A percentile compares a stretch with the other conserved stretches of the same genome.
Evolutionary conservation across 2,113 vertebrate genomes (phyloP).

Genomic region (Cisticola juncidis): DNA sequence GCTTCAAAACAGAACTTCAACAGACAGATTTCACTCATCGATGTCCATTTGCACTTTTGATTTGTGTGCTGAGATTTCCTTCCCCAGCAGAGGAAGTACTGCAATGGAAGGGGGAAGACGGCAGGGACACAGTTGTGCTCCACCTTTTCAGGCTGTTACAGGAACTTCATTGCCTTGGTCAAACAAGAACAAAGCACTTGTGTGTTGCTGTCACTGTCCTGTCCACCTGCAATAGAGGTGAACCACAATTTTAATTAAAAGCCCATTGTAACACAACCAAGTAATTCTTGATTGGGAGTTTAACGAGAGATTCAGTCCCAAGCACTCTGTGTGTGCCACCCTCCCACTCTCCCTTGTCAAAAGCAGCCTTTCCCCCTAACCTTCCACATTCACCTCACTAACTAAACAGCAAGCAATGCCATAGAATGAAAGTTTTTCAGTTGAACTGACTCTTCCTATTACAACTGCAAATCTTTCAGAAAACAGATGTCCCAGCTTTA

Average conservation of each 20-base stretch:
- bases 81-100: not conserved
- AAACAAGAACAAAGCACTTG: slow-evolving; percentile 25
- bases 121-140: not conserved
- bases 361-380: not conserved
- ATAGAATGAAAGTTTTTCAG: rapidly evolving
- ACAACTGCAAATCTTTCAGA: not conserved
- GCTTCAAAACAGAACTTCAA: not conserved
- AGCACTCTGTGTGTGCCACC: slow-evolving; percentile 9
- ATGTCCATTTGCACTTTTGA: not conserved
- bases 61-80: not conserved
- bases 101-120: not conserved
- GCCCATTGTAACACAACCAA: slow-evolving; percentile 62
- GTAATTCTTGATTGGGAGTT: slow-evolving; percentile 74
- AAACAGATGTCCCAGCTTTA: not conserved
- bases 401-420: rapidly evolving
- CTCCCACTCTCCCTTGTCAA: not conserved
- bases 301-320: slow-evolving; percentile 77
- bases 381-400: not conserved
- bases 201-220: slow-evolving; percentile 46
- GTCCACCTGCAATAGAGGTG: slow-evolving; percentile 44
- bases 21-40: not conserved
- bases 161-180: not conserved
- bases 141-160: not conserved
- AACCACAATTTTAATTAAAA: slow-evolving; percentile 42
- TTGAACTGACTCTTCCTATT: not conserved